Percentiles rank a stretch among this genome's conserved stretches.
These are phyloP conservation scores for Solenopsis fugax DNA, from an alignment of 1,140 invertebrate genomes.

Conservation along the genomic window DNA sequence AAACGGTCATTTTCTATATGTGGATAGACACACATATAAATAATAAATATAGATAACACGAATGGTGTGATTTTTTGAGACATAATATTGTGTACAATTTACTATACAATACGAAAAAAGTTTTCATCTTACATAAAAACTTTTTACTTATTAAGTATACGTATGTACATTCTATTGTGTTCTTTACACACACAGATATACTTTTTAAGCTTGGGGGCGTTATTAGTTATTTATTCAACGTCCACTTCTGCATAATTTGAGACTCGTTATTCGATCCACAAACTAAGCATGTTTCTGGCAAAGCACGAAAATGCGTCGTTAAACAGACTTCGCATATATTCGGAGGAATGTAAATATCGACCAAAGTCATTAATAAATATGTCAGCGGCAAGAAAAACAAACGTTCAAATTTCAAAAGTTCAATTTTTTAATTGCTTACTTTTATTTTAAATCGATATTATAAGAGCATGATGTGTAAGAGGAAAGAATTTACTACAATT, in stretches of 20 bases:
- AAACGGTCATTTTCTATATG: not conserved
- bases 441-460: not conserved
- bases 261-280: constrained; percentile 29
- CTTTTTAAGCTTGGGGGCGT: not conserved
- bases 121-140: not conserved
- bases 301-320: constrained; percentile 13
- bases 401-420: not conserved
- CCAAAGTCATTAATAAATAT: constrained; percentile 33
- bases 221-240: not conserved
- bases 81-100: constrained; percentile 21
- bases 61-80: constrained; percentile 12
- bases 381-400: constrained; percentile 28
- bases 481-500: not conserved
- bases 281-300: constrained; percentile 31
- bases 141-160: not conserved
- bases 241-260: constrained; percentile 33
- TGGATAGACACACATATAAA: not conserved
- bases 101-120: not conserved
- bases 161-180: not conserved
- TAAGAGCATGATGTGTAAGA: not conserved
- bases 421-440: not conserved
- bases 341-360: not conserved
- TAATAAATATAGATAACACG: not conserved
- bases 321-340: not conserved
- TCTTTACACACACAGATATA: not conserved